phyloP scores from a whole-genome alignment of 2,797 vertebrate genomes.

The Bradypus variegatus region DNA sequence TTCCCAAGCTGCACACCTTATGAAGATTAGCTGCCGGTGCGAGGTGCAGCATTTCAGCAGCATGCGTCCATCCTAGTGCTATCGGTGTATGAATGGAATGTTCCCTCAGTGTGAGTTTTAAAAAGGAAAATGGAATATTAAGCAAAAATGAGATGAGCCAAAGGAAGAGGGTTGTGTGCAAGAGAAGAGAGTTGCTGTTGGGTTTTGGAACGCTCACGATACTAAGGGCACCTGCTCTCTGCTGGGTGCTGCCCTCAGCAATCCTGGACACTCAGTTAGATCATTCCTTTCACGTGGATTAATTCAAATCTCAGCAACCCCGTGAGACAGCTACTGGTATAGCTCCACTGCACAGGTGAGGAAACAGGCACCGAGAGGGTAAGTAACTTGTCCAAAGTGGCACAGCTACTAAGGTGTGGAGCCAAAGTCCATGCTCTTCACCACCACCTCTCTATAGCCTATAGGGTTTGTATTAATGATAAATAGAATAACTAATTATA shows the following conservation, averaged over 20 bases:
- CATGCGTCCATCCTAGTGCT: accelerated
- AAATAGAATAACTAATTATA: not conserved
- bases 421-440: not conserved
- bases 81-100: not conserved
- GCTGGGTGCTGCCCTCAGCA: too few relatives aligned
- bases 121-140: not conserved
- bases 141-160: not conserved
- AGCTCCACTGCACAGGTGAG: too few relatives aligned
- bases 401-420: not conserved
- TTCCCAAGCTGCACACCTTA: accelerated
- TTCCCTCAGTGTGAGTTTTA: too few relatives aligned
- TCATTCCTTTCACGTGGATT: not conserved
- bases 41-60: accelerated
- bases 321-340: too few relatives aligned
- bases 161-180: too few relatives aligned
- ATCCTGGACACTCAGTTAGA: not conserved
- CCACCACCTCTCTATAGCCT: not conserved
- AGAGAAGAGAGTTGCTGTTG: accelerated
- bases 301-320: too few relatives aligned
- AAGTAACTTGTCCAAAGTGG: too few relatives aligned
- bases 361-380: too few relatives aligned
- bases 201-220: not conserved
- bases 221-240: accelerated
- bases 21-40: not conserved
- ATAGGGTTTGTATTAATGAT: not conserved